phyloP scores from a whole-genome alignment of 2,888 invertebrate genomes.

The Lycocerus yunnanus region DNA sequence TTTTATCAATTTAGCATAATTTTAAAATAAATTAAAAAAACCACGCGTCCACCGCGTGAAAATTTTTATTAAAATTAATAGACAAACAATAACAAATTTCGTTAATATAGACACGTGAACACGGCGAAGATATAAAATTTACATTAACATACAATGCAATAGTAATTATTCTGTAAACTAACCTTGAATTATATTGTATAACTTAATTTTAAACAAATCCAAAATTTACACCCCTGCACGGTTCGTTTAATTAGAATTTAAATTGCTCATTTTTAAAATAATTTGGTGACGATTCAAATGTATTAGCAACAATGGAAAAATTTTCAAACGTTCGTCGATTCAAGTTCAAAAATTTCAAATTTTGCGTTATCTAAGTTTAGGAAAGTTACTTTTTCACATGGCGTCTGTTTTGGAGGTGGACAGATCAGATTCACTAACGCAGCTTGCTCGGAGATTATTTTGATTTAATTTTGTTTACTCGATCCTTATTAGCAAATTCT shows the following conservation, averaged over 20 bases:
- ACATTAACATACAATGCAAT: neutral
- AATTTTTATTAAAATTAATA: neutral
- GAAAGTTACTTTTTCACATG: too few relatives aligned
- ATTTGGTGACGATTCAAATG: neutral
- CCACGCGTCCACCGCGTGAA: neutral
- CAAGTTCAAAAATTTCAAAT: too few relatives aligned
- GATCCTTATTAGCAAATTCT: too few relatives aligned
- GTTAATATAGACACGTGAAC: neutral
- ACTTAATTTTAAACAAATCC: neutral
- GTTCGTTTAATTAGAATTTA: neutral
- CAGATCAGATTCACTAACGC: too few relatives aligned
- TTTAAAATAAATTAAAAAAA: neutral
- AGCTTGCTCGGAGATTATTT: too few relatives aligned
- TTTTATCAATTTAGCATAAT: neutral
- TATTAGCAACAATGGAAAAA: neutral
- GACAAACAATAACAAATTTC: neutral
- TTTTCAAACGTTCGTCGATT: neutral
- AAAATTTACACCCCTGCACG: neutral
- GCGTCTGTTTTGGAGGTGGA: too few relatives aligned
- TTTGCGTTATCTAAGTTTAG: too few relatives aligned
- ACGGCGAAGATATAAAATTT: neutral
- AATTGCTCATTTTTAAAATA: neutral
- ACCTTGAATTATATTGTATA: neutral
- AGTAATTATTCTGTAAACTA: neutral
- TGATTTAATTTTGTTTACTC: too few relatives aligned